These are phyloP conservation scores for Pseudomugil gertrudae DNA, from an alignment of 2,797 vertebrate genomes.

Conservation along the genomic window DNA sequence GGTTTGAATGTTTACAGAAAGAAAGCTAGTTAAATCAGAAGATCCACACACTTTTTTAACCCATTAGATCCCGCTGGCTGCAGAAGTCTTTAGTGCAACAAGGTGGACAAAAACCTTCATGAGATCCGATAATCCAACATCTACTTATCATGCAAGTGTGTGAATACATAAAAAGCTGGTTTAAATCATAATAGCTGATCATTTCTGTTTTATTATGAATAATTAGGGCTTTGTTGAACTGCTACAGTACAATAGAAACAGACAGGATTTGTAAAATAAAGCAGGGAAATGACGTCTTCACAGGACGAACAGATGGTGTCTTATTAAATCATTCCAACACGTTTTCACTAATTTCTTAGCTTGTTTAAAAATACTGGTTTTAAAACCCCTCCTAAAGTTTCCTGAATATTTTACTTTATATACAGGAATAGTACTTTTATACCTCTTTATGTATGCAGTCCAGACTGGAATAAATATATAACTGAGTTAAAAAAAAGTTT, in stretches of 20 bases:
- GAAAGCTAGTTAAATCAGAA: conserved; percentile 40
- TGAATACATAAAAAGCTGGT: background rate
- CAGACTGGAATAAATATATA: background rate
- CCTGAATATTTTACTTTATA: background rate
- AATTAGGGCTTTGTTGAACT: background rate
- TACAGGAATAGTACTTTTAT: background rate
- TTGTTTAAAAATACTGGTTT: background rate
- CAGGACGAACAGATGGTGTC: background rate
- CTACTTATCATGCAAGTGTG: background rate
- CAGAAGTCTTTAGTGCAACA: conserved; percentile 2
- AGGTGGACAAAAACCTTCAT: conserved; percentile 3
- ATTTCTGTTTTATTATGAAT: background rate
- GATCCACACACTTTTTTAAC: conserved; percentile 53
- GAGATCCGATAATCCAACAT: conserved; percentile 10
- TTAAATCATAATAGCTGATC: background rate
- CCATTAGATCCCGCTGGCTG: conserved; percentile 22
- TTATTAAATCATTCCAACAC: background rate
- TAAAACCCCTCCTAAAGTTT: background rate
- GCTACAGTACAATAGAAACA: background rate
- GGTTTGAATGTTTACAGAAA: conserved; percentile 62
- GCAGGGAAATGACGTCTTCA: background rate
- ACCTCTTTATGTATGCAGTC: background rate
- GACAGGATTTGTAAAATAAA: background rate
- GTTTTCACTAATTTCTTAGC: background rate
- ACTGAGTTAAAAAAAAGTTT: too few relatives aligned